Base-by-base conservation (phyloP, 2,888 invertebrate genomes). In the Crioceris asparagi region DNA sequence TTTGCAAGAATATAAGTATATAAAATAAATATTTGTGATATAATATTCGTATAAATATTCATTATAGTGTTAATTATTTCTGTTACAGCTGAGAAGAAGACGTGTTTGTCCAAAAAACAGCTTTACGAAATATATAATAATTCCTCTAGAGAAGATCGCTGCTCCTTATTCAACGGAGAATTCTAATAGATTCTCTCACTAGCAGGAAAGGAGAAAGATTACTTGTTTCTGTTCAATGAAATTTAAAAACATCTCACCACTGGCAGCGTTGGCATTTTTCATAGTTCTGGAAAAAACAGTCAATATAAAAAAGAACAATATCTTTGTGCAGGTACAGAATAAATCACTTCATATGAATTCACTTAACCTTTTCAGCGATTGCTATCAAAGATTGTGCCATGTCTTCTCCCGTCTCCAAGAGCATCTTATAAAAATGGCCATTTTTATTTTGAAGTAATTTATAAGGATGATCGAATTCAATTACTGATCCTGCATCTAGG, bases 381-480 rank as follows among this genome's bases (percentile, higher is more conserved):
- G 11, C 17, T 11, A 3, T 32, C 21, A 31, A 31, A 21, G 17
- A 12, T 18, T 4, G 19, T 15, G 18, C 17, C 16, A 12, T 25
- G 5, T 3, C 8, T 7, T 29, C 18, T n/a, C 82, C 83, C 17
- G 75, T 77, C 60, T 77, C 73, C 30, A 71, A 67, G 12, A 77
- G 72, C 72, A 79, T 73, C 35, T 59, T 66, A 36, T 64, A 66
- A 40, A 79, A 67, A 18, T 66, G 52, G 12, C 77, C 71, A 12
- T 61, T 63, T 17, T 64, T 49, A 40, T 67, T 67, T 57, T 70
- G 66, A 48, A 77, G 61, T 47, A 78, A 54, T 2, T 63, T 51
- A 57, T 75, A 67, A 1, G 85, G 84, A 46, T 75, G 72, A 43
- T 79, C 82, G 61, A 77, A 82, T 65, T 85, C 83, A 41, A 75